Evolutionary conservation across 2,888 invertebrate genomes (phyloP), one percentile per base, ranked within the genome.

Genomic region (Plutella xylostella): DNA sequence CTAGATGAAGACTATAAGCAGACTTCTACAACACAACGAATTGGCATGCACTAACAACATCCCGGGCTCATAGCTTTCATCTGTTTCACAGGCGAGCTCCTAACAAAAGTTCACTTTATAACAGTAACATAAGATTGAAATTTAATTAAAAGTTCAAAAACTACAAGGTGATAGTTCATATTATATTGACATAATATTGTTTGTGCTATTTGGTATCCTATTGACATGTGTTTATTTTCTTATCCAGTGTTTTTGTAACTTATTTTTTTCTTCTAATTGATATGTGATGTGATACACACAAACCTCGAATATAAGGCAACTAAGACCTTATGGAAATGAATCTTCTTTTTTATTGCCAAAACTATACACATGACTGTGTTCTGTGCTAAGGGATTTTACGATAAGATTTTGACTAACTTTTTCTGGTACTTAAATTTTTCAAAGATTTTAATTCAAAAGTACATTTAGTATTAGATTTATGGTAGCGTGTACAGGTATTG

Each of bases 111-210:
- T 72, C 70, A 68, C 71, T 61, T 56, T 69, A 74, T 68, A 68
- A 66, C 69, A 61, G 59, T 80, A 72, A 72, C 76, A 72, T 75
- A 80, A 72, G 78, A 73, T 68, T 68, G 72, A 68, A 69, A 76
- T 72, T 71, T 69, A 69, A 64, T 64, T 60, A 67, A n/a, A 76
- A 82, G 82, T 82, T 80, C 80, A 82, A 82, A 80, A 67, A 77
- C 73, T 73, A 78, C 73, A 71, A 75, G 80, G 79, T 79, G 78
- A 80, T 70, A 68, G 63, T 76, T 72, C 75, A 74, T 74, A 76
- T 72, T 76, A 15, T 21, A 39, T 41, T 45, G 72, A 77, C 74
- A 72, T 75, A 66, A 60, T 68, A 70, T 72, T 66, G 15, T 69
- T 70, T 57, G 73, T 73, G 72, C 77, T 80, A 76, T 76, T 78